Evolutionary conservation across 2,797 vertebrate genomes (phyloP), one percentile per base, ranked within the genome.

Genomic region (Hyperoplus lanceolatus): DNA sequence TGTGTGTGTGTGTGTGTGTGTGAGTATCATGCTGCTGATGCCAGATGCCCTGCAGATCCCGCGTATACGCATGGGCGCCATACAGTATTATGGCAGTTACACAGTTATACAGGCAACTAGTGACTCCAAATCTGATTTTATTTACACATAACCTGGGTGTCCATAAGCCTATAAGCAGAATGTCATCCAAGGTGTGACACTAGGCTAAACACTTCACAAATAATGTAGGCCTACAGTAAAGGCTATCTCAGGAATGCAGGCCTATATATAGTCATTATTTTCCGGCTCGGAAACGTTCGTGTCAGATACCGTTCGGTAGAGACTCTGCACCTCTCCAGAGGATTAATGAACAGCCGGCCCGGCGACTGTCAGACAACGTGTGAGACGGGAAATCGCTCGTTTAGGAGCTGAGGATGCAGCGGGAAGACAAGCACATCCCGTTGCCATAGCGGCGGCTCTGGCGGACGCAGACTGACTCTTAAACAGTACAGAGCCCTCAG

Each of bases 381-480:
- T 61, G 83, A 89, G 86, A 91, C 78, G 81, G 74, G 80, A 84
- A 85, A 85, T 80, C 69, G 83, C 85, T 82, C 58, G 50, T 81
- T 59, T 78, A 66, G 29, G 42, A 38, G 65, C 36, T 59, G 75
- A 87, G 83, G 83, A 87, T 82, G 90, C 89, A 83, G 82, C 65
- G 84, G 83, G 79, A 76, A 83, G 86, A 82, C 88, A 89, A 84
- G 79, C 93, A 93, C 94, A 91, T 86, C 86, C 69, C 89, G 96
- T 96, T 97, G 95, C 96, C 95, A 97, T 96, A 94, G 96, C 78
- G 91, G 62, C 94, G 87, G 80, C 83, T 90, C 73, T 54, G 71
- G 93, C 89, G 90, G 92, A 92, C 92, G 90, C 88, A 49, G 60
- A 60, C 85, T 93, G 93, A 92, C 92, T 96, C 88, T 94, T 91